Percentiles rank a stretch among this genome's conserved stretches.
These are phyloP conservation scores for Myxocyprinus asiaticus DNA, from an alignment of 2,113 vertebrate genomes.

Conservation along the genomic window DNA sequence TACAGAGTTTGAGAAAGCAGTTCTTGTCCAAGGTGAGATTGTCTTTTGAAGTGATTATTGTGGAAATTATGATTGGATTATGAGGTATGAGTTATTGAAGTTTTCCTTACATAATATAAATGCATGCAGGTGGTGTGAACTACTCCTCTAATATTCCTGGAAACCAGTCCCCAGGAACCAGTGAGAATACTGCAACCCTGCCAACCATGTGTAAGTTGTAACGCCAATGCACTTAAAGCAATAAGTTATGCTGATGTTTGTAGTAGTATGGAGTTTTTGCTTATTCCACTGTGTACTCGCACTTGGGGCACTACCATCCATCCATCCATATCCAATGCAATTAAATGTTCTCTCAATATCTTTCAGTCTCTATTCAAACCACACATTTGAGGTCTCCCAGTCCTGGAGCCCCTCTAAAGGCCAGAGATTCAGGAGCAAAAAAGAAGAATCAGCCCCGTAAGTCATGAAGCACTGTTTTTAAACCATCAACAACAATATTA, in stretches of 20 bases:
- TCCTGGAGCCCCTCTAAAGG: conserved; percentile 32
- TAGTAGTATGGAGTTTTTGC: no score
- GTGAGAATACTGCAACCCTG: neutral
- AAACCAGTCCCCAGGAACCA: neutral
- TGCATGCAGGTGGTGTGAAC: neutral
- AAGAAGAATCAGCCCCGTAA: conserved; percentile 56
- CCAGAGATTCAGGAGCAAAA: conserved; percentile 9
- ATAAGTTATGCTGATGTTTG: no score
- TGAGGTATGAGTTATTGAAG: no score
- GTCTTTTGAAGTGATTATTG: neutral
- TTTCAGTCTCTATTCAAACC: conserved; percentile 9
- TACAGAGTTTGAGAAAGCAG: conserved; percentile 18
- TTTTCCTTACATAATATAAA: neutral
- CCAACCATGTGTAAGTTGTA: conserved; percentile 13
- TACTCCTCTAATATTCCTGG: neutral
- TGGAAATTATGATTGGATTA: no score
- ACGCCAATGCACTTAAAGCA: neutral
- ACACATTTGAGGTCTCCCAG: neutral
- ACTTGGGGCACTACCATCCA: no score
- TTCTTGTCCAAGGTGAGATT: neutral
- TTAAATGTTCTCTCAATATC: neutral
- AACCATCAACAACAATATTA: no score
- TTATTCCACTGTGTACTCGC: no score
- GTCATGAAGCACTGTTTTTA: neutral
- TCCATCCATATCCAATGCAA: neutral